These are phyloP conservation scores for Melanostoma scalare DNA, from an alignment of 2,888 invertebrate genomes.

Conservation along the genomic window DNA sequence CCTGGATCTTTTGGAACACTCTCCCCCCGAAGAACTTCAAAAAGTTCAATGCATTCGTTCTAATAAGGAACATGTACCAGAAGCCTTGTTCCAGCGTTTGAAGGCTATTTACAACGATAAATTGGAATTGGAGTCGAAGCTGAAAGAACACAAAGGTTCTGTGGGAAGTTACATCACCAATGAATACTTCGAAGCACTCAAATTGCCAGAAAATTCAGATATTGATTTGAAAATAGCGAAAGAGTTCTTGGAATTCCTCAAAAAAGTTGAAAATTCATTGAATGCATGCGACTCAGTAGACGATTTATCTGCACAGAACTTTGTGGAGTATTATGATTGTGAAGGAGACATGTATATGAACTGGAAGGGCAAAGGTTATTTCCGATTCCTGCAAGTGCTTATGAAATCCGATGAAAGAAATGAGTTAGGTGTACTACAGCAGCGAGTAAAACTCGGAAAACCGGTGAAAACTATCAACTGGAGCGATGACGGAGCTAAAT, in stretches of 20 bases:
- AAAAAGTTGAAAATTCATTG: constrained; percentile 82
- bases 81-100: constrained; percentile 80
- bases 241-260: constrained; percentile 85
- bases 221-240: constrained; percentile 82
- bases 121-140: constrained; percentile 80
- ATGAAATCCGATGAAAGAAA: constrained; percentile 80
- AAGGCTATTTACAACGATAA: constrained; percentile 81
- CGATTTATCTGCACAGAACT: constrained; percentile 86
- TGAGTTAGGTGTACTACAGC: constrained; percentile 79
- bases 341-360: constrained; percentile 88
- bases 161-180: constrained; percentile 80
- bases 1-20: constrained; percentile 78
- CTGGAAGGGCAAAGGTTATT: constrained; percentile 90
- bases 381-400: constrained; percentile 87
- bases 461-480: constrained; percentile 77
- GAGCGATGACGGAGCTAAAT: constrained; percentile 77
- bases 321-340: constrained; percentile 86
- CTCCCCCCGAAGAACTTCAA: constrained; percentile 62
- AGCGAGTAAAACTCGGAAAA: constrained; percentile 78
- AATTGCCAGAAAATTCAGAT: constrained; percentile 79
- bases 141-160: constrained; percentile 79
- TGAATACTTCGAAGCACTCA: constrained; percentile 78
- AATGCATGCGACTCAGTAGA: constrained; percentile 87
- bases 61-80: constrained; percentile 80
- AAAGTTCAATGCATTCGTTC: constrained; percentile 79